Percentiles rank a stretch among this genome's conserved stretches.
Evolutionary conservation across 1,140 invertebrate genomes (phyloP).

Genomic region (Oscheius sp.): DNA sequence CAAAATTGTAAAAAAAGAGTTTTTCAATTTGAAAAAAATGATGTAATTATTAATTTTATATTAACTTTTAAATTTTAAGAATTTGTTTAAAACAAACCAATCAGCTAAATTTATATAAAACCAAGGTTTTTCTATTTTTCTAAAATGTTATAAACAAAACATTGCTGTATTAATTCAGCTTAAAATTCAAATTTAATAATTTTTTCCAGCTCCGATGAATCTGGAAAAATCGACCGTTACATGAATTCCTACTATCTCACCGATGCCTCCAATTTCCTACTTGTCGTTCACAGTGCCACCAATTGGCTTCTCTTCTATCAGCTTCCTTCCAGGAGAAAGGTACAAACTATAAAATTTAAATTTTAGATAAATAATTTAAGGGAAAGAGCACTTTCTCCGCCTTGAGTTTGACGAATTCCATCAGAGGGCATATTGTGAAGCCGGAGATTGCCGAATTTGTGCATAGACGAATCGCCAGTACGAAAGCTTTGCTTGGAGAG

Average conservation of each 20-base stretch:
- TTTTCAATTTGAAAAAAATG: too few relatives aligned
- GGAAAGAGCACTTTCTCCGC: constrained; percentile 3
- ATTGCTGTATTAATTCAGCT: too few relatives aligned
- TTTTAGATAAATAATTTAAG: constrained; percentile 1
- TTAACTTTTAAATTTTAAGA: too few relatives aligned
- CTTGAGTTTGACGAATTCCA: constrained; percentile 15
- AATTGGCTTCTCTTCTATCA: constrained; percentile 60
- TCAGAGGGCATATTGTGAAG: neutral
- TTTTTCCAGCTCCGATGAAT: constrained; percentile 10
- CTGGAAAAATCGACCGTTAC: constrained; percentile 42
- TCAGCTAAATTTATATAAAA: too few relatives aligned
- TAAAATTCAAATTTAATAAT: too few relatives aligned
- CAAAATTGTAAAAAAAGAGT: too few relatives aligned
- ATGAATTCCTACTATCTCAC: constrained; percentile 57
- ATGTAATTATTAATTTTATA: too few relatives aligned
- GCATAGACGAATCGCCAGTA: neutral
- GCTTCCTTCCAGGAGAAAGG: constrained; percentile 41
- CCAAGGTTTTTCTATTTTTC: too few relatives aligned
- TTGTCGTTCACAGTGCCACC: constrained; percentile 50
- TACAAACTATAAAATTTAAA: neutral
- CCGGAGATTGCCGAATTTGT: neutral
- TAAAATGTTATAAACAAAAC: too few relatives aligned
- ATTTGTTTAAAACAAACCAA: too few relatives aligned
- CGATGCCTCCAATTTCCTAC: constrained; percentile 55
- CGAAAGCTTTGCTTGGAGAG: neutral